phyloP scores from a whole-genome alignment of 1,140 invertebrate genomes.

The Aphaenogaster floridana region DNA sequence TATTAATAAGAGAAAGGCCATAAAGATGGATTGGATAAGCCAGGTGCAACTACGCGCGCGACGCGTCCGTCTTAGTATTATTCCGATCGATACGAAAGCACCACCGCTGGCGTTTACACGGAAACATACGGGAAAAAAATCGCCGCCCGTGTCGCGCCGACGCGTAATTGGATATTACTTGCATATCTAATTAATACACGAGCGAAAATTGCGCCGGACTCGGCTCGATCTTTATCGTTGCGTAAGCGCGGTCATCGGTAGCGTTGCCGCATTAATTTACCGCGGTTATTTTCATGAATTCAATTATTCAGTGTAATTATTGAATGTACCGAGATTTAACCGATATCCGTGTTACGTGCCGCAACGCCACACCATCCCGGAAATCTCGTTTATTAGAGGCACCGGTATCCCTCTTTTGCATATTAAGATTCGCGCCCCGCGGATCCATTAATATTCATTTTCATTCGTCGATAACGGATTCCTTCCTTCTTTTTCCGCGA shows the following conservation, averaged over 20 bases:
- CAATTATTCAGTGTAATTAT: constrained; percentile 65
- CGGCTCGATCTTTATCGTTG: constrained; percentile 60
- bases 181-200: constrained; percentile 61
- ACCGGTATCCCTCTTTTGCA: constrained; percentile 57
- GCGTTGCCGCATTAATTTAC: constrained; percentile 47
- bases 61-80: constrained; percentile 23
- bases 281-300: constrained; percentile 62
- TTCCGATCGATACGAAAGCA: constrained; percentile 40
- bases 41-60: constrained; percentile 7
- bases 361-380: constrained; percentile 17
- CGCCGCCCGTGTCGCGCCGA: constrained; percentile 1
- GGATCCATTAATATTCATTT: constrained; percentile 62
- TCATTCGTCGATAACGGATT: constrained; percentile 46
- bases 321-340: constrained; percentile 61
- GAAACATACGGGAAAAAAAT: background rate
- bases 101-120: background rate
- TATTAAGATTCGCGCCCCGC: constrained; percentile 50
- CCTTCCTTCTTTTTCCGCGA: background rate
- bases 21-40: constrained; percentile 60
- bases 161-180: constrained; percentile 59
- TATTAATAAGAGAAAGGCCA: constrained; percentile 59
- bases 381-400: constrained; percentile 64
- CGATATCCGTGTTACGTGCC: constrained; percentile 55
- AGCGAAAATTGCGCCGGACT: constrained; percentile 55
- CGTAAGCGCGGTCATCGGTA: constrained; percentile 57